These are phyloP conservation scores for Cotesia chilonis DNA, from an alignment of 1,140 invertebrate genomes.

Conservation along the genomic window DNA sequence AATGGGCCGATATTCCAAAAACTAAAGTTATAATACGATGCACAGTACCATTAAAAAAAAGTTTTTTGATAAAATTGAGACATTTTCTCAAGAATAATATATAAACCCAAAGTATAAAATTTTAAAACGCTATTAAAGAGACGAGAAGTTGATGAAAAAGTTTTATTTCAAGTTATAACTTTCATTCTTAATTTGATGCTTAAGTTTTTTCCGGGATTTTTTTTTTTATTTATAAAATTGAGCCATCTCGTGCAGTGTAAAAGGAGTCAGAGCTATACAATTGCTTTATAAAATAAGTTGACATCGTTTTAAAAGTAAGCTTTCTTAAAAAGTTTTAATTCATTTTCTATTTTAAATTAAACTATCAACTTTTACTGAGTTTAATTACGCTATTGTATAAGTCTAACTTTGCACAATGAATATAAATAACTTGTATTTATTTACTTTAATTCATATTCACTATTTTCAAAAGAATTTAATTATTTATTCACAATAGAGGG, in stretches of 20 bases:
- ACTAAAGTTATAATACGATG: too few relatives aligned
- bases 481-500: too few relatives aligned
- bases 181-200: slow-evolving; percentile 16
- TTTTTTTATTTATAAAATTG: too few relatives aligned
- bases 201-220: neutral
- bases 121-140: neutral
- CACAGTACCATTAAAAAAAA: too few relatives aligned
- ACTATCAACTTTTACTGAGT: neutral
- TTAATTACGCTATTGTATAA: slow-evolving; percentile 2
- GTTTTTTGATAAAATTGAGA: too few relatives aligned
- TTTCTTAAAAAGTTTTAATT: slow-evolving; percentile 30
- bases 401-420: neutral
- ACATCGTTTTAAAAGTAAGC: neutral
- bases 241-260: neutral
- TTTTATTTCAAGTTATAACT: slow-evolving; percentile 27
- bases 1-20: too few relatives aligned
- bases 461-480: neutral
- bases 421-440: neutral
- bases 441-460: neutral
- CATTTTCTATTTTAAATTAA: slow-evolving; percentile 14
- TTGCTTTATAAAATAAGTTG: slow-evolving; percentile 10
- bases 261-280: neutral
- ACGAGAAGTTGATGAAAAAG: slow-evolving; percentile 15
- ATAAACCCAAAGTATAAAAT: neutral
- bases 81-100: neutral